Evolutionary conservation across 2,888 invertebrate species (phyloP).

Genomic region (Cerastis rubricosa): DNA sequence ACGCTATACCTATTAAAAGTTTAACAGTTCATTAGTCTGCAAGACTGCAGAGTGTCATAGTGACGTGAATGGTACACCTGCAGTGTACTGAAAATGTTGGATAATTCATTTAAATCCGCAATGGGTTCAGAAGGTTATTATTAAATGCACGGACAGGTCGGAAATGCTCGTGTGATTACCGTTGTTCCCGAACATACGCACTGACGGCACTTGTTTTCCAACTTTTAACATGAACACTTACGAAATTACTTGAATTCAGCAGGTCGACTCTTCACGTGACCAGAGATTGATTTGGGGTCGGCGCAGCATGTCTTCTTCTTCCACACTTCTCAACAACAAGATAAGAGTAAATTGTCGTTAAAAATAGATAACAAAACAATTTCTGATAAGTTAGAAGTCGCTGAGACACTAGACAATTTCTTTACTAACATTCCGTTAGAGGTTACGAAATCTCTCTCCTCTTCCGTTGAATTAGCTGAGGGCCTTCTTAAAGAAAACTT

Average conservation of each 20-base stretch:
- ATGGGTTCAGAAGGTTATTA: neutral
- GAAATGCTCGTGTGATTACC: neutral
- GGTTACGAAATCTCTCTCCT: no score
- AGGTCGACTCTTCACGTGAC: no score
- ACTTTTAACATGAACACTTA: neutral
- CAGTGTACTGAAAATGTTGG: constrained; percentile 2
- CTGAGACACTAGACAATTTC: no score
- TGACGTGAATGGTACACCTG: constrained; percentile 34
- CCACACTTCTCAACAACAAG: no score
- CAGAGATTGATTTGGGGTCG: no score
- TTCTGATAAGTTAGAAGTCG: no score
- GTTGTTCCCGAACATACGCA: neutral
- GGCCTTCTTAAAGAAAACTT: no score
- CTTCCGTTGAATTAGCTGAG: no score
- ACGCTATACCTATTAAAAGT: constrained; percentile 43
- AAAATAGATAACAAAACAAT: no score
- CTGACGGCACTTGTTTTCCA: neutral
- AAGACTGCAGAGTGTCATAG: constrained; percentile 6
- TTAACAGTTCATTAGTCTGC: constrained; percentile 43
- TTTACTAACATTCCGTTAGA: no score
- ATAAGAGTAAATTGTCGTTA: no score
- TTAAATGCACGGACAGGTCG: neutral
- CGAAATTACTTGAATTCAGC: neutral
- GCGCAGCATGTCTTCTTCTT: no score
- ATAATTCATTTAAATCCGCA: constrained; percentile 29